Conservation (phyloP, 2,113 vertebrate genomes). For the Drymodes brunneopygia region DNA sequence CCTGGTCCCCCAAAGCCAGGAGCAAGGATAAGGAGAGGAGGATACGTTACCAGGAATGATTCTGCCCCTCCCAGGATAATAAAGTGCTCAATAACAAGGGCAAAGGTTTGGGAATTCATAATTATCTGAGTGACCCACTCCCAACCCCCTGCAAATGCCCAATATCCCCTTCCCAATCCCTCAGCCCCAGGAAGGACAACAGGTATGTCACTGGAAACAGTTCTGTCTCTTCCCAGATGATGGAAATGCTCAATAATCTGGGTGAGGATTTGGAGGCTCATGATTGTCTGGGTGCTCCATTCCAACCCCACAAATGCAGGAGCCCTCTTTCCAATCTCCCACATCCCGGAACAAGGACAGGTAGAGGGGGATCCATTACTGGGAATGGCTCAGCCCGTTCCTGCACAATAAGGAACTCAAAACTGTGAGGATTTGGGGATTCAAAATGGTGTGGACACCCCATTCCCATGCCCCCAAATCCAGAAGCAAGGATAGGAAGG, state of each 20-base stretch:
- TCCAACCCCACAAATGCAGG: neutral
- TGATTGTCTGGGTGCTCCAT: neutral
- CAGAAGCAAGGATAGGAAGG: neutral
- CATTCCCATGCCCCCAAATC: neutral
- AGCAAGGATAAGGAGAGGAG: neutral
- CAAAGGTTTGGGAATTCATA: neutral
- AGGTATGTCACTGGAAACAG: no score
- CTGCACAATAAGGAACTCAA: neutral
- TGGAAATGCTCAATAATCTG: rapidly evolving
- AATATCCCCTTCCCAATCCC: neutral
- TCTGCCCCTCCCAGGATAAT: no score
- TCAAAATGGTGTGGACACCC: neutral
- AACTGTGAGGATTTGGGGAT: neutral
- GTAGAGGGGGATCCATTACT: neutral
- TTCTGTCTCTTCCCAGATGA: neutral
- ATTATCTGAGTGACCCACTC: no score
- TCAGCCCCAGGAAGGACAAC: neutral
- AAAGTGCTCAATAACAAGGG: neutral
- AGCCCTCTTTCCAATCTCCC: neutral
- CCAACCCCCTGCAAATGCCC: no score
- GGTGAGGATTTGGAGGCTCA: neutral
- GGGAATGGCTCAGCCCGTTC: neutral
- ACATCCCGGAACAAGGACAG: neutral
- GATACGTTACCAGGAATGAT: neutral
- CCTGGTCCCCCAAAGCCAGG: neutral